A percentile compares a stretch with the other conserved stretches of the same genome.
Evolutionary conservation across 1,140 invertebrate genomes (phyloP).

Genomic region (Drosophila saltans): DNA sequence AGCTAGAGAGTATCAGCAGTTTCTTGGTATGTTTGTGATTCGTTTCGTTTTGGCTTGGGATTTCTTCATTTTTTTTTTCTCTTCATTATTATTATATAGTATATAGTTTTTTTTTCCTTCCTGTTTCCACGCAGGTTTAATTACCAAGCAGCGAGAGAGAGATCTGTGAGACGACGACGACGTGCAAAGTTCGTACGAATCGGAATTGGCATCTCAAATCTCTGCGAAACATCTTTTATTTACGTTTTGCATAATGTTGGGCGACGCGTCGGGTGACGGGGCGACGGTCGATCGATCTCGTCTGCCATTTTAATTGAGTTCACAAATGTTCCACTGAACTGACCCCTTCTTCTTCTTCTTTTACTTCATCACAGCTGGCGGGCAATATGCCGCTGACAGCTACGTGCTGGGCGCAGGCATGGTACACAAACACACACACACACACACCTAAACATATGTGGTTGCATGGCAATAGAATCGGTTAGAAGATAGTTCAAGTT

Average conservation of each 20-base stretch:
- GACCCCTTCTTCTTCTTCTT: slow-evolving; percentile 28
- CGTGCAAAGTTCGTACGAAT: slow-evolving; percentile 48
- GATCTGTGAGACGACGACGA: slow-evolving; percentile 1
- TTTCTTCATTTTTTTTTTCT: slow-evolving; percentile 21
- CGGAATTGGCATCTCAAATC: slow-evolving; percentile 59
- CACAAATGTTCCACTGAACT: slow-evolving; percentile 60
- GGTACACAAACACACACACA: too few species aligned
- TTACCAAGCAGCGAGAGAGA: slow-evolving; percentile 42
- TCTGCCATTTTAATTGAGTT: slow-evolving; percentile 81
- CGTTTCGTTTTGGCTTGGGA: slow-evolving; percentile 22
- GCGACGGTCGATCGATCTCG: background rate
- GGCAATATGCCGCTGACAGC: slow-evolving; percentile 64
- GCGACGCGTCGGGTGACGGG: background rate
- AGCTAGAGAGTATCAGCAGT: too few species aligned
- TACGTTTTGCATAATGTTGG: slow-evolving; percentile 55
- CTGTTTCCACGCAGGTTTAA: slow-evolving; percentile 65
- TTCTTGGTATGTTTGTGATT: too few species aligned
- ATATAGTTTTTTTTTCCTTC: slow-evolving; percentile 12
- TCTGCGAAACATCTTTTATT: slow-evolving; percentile 27
- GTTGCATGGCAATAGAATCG: slow-evolving; percentile 26
- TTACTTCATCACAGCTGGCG: slow-evolving; percentile 43
- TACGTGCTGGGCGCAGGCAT: slow-evolving; percentile 53
- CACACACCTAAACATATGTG: slow-evolving; percentile 3
- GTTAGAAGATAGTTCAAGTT: slow-evolving; percentile 63
- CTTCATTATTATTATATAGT: too few species aligned